Evolutionary conservation across 2,113 vertebrate genomes (phyloP), one percentile per base, ranked within the genome.

Genomic region (Cyphomyrus discorhynchus): DNA sequence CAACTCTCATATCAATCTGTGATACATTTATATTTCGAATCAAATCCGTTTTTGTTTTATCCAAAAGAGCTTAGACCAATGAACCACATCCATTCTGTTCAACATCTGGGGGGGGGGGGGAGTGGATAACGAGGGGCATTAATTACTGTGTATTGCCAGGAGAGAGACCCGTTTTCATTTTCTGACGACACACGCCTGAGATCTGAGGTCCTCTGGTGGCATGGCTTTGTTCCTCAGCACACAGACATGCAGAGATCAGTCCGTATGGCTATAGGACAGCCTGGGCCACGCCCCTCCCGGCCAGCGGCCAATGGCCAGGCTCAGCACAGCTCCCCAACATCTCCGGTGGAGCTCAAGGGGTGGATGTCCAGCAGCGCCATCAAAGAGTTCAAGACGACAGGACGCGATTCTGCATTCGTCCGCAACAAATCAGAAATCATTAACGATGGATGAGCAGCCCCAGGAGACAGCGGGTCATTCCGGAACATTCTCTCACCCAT

Each of bases 331-430:
- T 13, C 9, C 24, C 31, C 35, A n/a, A 2, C 70, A 77, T 11
- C 66, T 35, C 27, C n/a, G 13, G 11, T 35, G 66, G 66, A 35
- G 13, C 17, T 19, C 6, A 42, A 6, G 5, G 74, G 31, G 5
- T 35, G 74, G 35, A 19, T 19, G 35, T 0, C 0, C 15, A 35
- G 70, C 70, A 35, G 11, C 70, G 6, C 70, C 35, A 31, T 5
- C 31, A 35, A 56, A 47, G 46, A 58, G 82, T 21, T 62, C 42
- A 82, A 46, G 47, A 53, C 13, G 42, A 47, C 46, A 15, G 50
- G 3, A 31, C 24, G 24, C 9, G 31, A 74, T 86, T 88, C 86
- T 85, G 49, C 52, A 80, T 91, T 46, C 86, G 49, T 89, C 49
- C 49, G 15, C 27, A 56, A 80, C 49, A 87, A 1, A 52, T 1